Evolutionary conservation across 2,797 vertebrate species (phyloP), one percentile per base, ranked within the genome.

Genomic region (Tadarida brasiliensis): DNA sequence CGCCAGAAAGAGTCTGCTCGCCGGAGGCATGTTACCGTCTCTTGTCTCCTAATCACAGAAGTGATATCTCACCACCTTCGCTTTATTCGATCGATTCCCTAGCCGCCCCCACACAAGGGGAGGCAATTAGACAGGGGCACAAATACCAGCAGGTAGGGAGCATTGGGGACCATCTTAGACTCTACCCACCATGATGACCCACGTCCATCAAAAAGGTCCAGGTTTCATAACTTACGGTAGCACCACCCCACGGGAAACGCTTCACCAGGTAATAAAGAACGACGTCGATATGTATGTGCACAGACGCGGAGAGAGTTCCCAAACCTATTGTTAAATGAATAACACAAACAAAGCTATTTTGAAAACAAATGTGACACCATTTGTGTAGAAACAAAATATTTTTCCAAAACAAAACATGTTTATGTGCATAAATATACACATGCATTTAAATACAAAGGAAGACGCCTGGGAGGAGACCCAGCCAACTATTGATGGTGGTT

Each of bases 281-380:
- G 3, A 28, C 47, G 28, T 30, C 5, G 0, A 47, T 30, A 22
- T 7, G 14, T 57, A 11, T 73, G 26, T 70, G 7, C 28, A 54
- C 7, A 76, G 47, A 16, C 57, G 61, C 70, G 67, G 71, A 47
- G 19, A 85, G 16, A 20, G 26, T 93, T 96, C 35, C 90, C 71
- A 73, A 84, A 83, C 35, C n/a, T 61, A 39, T 68, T 70, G 56
- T 81, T 74, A 77, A 78, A 26, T 85, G 39, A 77, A 74, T 82
- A 90, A 87, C 81, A 54, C 24, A 82, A 96, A 22, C 16, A 59
- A 93, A 84, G 30, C 26, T 70, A 24, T 78, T 96, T 95, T 88
- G 67, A 49, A 91, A 87, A 57, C 24, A 85, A 22, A 7, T 85
- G 35, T 82, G 35, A 96, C 65, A 59, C 39, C 11, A 49, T 82